Evolutionary conservation across 1,140 invertebrate species (phyloP).

Genomic region (Pseudomyrmex dendroicus): DNA sequence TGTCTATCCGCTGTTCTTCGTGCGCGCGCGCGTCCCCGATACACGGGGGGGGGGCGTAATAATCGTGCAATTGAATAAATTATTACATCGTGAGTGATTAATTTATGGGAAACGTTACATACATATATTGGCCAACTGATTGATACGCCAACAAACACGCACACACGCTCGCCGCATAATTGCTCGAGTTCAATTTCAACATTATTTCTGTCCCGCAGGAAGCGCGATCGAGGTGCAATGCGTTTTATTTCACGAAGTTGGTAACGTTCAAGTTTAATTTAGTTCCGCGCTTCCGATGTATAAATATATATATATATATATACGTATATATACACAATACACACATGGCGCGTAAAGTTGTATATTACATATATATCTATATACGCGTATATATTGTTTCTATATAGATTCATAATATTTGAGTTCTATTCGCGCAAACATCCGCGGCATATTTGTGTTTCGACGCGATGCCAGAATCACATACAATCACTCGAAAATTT

Average conservation of each 20-base stretch:
- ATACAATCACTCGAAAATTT: slow-evolving; percentile 1
- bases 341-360: no score
- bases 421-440: slow-evolving; percentile 23
- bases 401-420: slow-evolving; percentile 42
- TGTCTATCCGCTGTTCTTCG: neutral
- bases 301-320: no score
- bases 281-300: slow-evolving; percentile 24
- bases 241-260: slow-evolving; percentile 36
- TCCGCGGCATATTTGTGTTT: slow-evolving; percentile 8
- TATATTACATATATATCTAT: no score
- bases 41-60: neutral
- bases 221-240: neutral
- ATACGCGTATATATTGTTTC: neutral
- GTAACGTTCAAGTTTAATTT: slow-evolving; percentile 48
- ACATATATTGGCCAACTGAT: slow-evolving; percentile 25
- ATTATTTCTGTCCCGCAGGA: slow-evolving; percentile 34
- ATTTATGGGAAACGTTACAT: slow-evolving; percentile 21
- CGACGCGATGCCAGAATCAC: neutral
- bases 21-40: no score
- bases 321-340: no score
- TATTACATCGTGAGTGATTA: slow-evolving; percentile 26
- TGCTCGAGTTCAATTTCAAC: slow-evolving; percentile 42
- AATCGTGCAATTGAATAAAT: slow-evolving; percentile 44
- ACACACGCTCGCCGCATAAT: slow-evolving; percentile 35
- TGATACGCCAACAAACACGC: slow-evolving; percentile 28